Evolutionary conservation across 2,113 vertebrate species (phyloP), one percentile per base, ranked within the genome.

Genomic region (Corythornis madagascariensis): DNA sequence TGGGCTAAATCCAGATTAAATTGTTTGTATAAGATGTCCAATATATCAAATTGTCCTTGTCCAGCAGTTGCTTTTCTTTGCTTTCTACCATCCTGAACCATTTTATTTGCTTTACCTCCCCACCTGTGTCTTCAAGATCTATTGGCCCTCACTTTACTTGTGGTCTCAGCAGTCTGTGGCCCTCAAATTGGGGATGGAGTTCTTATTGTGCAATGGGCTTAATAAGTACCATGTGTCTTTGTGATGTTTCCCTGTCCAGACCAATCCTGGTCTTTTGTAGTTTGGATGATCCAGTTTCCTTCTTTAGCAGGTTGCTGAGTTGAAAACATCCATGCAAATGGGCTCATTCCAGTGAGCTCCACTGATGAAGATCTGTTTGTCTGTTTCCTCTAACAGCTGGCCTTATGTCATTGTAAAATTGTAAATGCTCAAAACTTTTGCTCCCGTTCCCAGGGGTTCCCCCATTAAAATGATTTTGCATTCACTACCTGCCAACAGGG

Each of bases 401-500:
- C 87, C 1, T 1, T 18, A 63, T 2, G 48, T 95, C 92, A 96
- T 94, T 98, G 97, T 97, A 86, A 96, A 95, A 93, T n/a, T 52
- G 93, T 90, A 95, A 98, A 96, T 86, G 95, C 96, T 95, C 87
- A 92, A 89, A 97, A 98, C 96, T 97, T 97, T 94, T 95, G 96
- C 97, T 98, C 92, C 86, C 13, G 9, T 97, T 98, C 97, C 96
- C 97, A 95, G 97, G 97, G 96, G 96, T 96, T 90, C 87, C 90
- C 86, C 97, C 96, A 98, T 98, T 98, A 98, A 97, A 98, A 97
- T 97, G 89, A 97, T 97, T 98, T 97, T 97, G 94, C 96, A 98
- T 98, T 98, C 97, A 98, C 70, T 96, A 98, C 95, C 95, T 98
- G 98, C 98, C 98, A 98, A 98, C 88, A 90, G 57, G 84, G 86